Evolutionary conservation across 2,797 vertebrate species (phyloP), one percentile per base, ranked within the genome.

Genomic region (Knipowitschia caucasica): DNA sequence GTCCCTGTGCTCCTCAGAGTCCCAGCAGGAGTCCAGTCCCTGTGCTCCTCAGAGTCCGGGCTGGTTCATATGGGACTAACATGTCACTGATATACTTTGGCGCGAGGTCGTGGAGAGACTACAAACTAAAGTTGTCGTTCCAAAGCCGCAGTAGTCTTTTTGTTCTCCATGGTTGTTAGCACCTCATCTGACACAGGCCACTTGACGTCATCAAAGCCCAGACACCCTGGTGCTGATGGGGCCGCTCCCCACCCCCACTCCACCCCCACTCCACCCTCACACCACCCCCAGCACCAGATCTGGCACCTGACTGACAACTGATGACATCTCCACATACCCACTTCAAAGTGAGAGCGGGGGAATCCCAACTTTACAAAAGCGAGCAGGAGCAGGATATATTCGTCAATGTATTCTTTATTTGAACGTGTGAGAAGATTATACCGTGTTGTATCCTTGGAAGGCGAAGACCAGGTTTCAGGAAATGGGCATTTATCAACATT

Each of bases 261-360:
- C n/a, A n/a, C n/a, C n/a, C n/a, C n/a, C n/a, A n/a, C n/a, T n/a
- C n/a, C n/a, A n/a, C n/a, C n/a, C n/a, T n/a, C n/a, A n/a, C n/a
- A n/a, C 64, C 49, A 21, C 21, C 38, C 57, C 24, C 15, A 6
- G 40, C 11, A 62, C 44, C 74, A 17, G 7, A 20, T 54, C 46
- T 47, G 69, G 72, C 82, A 84, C 69, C 71, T 69, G 67, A 53
- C 62, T 82, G 78, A 78, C 74, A 80, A 76, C 72, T 68, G 82
- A 82, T 75, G 80, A 81, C 70, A 77, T 77, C 66, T 69, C 46
- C 76, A 79, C 62, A 49, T 82, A 81, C 59, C 59, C 69, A 77
- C 83, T 83, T 88, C 83, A 79, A 83, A 83, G 80, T 77, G 78
- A 82, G 80, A 75, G 67, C 67, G 50, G 78, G 83, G 73, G 66